A percentile compares a stretch with the other conserved stretches of the same genome.
These are phyloP conservation scores for Parambassis ranga DNA, from an alignment of 2,797 vertebrate species.

Conservation along the genomic window DNA sequence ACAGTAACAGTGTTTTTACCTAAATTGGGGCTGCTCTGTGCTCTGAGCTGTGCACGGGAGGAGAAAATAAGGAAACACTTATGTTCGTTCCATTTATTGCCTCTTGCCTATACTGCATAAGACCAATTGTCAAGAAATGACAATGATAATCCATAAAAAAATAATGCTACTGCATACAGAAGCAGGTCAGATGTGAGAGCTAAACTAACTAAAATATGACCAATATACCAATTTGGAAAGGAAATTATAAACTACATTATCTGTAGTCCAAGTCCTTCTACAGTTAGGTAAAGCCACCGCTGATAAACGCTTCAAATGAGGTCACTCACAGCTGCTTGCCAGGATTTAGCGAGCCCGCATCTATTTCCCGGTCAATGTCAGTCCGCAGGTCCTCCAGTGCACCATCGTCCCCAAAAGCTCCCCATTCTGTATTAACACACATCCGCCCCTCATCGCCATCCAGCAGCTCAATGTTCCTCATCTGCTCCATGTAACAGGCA, in stretches of 20 bases:
- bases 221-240: neutral
- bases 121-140: no score
- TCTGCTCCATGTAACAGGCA: slow-evolving; percentile 98
- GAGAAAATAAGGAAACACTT: no score
- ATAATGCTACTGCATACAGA: neutral
- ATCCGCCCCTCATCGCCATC: slow-evolving; percentile 95
- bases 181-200: no score
- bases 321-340: slow-evolving; percentile 93
- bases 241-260: neutral
- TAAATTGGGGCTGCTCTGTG: no score
- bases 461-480: slow-evolving; percentile 91
- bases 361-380: slow-evolving; percentile 90
- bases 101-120: no score
- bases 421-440: slow-evolving; percentile 99
- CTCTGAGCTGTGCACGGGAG: no score
- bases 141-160: no score
- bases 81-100: no score
- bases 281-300: neutral
- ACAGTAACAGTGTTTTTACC: no score
- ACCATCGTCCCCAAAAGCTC: slow-evolving; percentile 92
- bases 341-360: slow-evolving; percentile 93
- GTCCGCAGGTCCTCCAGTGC: slow-evolving; percentile 88
- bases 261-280: neutral
- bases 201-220: neutral
- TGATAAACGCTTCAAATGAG: neutral